A percentile compares a stretch with the other conserved stretches of the same genome.
phyloP scores from a whole-genome alignment of 2,888 invertebrate genomes.

The Liopterus haemorrhoidalis region DNA sequence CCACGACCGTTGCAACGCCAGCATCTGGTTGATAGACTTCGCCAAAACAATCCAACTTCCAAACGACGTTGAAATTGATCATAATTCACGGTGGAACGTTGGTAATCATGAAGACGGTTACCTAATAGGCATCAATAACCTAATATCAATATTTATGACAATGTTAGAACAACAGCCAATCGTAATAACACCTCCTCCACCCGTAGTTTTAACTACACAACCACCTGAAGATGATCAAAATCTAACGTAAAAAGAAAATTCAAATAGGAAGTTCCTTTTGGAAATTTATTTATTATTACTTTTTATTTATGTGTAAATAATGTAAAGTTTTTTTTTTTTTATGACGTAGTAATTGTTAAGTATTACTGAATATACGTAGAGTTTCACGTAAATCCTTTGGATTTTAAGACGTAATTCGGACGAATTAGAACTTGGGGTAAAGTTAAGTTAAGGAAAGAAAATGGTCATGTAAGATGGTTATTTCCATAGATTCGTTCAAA shows the following conservation, averaged over 20 bases:
- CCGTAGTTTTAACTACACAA: constrained; percentile 19
- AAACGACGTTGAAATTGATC: constrained; percentile 65
- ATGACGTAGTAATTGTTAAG: too few relatives aligned
- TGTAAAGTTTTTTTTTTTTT: too few relatives aligned
- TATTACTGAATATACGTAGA: too few relatives aligned
- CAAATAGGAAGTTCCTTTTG: neutral
- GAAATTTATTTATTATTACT: too few relatives aligned
- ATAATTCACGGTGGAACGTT: constrained; percentile 81
- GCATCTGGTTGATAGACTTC: constrained; percentile 96
- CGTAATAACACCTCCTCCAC: constrained; percentile 39
- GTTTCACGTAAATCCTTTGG: too few relatives aligned
- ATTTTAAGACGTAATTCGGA: too few relatives aligned
- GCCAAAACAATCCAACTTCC: constrained; percentile 88
- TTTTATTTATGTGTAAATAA: too few relatives aligned
- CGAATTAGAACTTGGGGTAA: too few relatives aligned
- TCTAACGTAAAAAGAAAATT: neutral
- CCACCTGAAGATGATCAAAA: constrained; percentile 33
- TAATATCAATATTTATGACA: constrained; percentile 76
- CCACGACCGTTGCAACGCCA: constrained; percentile 81
- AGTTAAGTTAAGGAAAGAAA: too few relatives aligned
- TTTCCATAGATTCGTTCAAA: too few relatives aligned
- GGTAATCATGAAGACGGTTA: constrained; percentile 97
- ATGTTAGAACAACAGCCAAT: constrained; percentile 48
- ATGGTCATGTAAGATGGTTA: too few relatives aligned
- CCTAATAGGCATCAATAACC: constrained; percentile 83